A percentile compares a stretch with the other conserved stretches of the same genome.
These are phyloP conservation scores for Ectemnius lituratus DNA, from an alignment of 2,888 invertebrate genomes.

Conservation along the genomic window DNA sequence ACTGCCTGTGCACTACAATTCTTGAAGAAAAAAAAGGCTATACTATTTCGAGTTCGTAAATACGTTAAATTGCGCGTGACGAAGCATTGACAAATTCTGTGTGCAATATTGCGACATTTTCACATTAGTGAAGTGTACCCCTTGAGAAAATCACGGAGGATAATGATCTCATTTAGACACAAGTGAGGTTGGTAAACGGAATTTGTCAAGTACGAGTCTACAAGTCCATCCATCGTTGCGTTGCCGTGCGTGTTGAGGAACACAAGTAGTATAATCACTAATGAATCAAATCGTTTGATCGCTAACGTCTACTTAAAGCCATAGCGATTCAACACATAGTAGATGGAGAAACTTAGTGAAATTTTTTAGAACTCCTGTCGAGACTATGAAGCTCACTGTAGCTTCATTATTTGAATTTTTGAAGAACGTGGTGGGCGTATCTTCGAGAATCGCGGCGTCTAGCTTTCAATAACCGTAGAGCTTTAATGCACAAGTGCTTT, in stretches of 20 bases:
- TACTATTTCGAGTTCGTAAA: slow-evolving; percentile 54
- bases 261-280: slow-evolving; percentile 70
- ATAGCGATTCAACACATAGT: slow-evolving; percentile 66
- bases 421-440: slow-evolving; percentile 51
- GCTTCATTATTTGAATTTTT: slow-evolving; percentile 69
- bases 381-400: slow-evolving; percentile 71
- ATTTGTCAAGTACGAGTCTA: slow-evolving; percentile 63
- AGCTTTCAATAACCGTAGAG: slow-evolving; percentile 46
- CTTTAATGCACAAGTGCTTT: slow-evolving; percentile 56
- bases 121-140: slow-evolving; percentile 15
- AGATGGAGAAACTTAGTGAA: slow-evolving; percentile 72
- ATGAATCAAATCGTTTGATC: slow-evolving; percentile 70
- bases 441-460: slow-evolving; percentile 47
- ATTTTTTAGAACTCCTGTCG: slow-evolving; percentile 73
- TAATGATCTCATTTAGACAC: slow-evolving; percentile 51
- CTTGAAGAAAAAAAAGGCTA: slow-evolving; percentile 49
- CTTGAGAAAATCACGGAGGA: slow-evolving; percentile 25
- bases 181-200: slow-evolving; percentile 44
- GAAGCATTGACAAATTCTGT: slow-evolving; percentile 63
- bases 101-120: slow-evolving; percentile 38
- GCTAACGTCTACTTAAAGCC: slow-evolving; percentile 65
- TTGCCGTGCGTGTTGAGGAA: slow-evolving; percentile 60
- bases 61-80: slow-evolving; percentile 64
- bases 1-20: slow-evolving; percentile 61
- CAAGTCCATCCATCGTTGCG: slow-evolving; percentile 59